Conservation (phyloP, 1,140 invertebrate genomes). For the Rhizoglyphus robini region DNA sequence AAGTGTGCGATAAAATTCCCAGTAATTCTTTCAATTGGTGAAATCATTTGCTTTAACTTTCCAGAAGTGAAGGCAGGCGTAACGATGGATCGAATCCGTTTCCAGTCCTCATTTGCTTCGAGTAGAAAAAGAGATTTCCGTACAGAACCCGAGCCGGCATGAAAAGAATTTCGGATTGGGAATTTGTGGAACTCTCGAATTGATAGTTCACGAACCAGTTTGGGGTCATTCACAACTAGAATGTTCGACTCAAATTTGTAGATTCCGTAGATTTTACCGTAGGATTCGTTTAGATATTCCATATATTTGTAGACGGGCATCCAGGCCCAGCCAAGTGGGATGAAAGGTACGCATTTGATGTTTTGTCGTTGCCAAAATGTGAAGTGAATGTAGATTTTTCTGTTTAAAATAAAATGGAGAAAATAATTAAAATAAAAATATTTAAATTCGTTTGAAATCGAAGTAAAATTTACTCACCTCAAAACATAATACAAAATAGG, state of each 20-base stretch:
- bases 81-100: conserved; percentile 16
- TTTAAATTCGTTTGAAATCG: no score
- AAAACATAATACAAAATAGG: no score
- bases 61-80: conserved; percentile 19
- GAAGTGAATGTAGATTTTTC: background rate
- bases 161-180: background rate
- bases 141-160: background rate
- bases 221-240: conserved; percentile 22
- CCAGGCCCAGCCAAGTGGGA: background rate
- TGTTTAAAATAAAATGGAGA: no score
- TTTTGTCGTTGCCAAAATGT: conserved; percentile 12
- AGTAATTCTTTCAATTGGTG: conserved; percentile 2
- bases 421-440: no score
- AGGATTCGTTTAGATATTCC: background rate
- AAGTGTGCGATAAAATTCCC: conserved; percentile 1
- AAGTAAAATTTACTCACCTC: no score
- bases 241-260: background rate
- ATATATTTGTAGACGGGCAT: background rate
- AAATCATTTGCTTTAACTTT: conserved; percentile 19
- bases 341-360: background rate
- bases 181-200: conserved; percentile 27
- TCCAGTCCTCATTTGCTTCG: conserved; percentile 16
- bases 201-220: conserved; percentile 21
- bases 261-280: conserved; percentile 9
- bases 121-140: background rate